Percentiles rank a stretch among this genome's conserved stretches.
Conservation (phyloP, 2,113 vertebrate genomes). For the Takifugu bimaculatus region DNA sequence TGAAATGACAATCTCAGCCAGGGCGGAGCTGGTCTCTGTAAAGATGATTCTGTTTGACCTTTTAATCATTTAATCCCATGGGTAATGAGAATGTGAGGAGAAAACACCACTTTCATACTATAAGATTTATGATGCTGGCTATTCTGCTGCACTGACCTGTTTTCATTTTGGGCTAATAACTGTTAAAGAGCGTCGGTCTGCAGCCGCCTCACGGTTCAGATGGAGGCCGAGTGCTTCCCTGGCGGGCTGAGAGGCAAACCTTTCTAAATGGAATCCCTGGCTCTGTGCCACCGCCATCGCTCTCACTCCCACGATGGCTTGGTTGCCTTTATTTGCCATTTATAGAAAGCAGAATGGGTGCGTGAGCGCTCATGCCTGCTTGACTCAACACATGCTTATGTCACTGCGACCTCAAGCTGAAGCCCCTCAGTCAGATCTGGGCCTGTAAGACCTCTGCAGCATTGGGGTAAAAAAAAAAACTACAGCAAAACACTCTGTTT, state of each 20-base stretch:
- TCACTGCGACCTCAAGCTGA: constrained; percentile 17
- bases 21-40: too few relatives aligned
- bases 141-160: too few relatives aligned
- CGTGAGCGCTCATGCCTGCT: neutral
- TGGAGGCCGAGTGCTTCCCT: too few relatives aligned
- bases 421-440: neutral
- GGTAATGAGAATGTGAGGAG: too few relatives aligned
- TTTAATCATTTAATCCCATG: too few relatives aligned
- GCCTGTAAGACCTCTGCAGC: neutral
- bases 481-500: too few relatives aligned
- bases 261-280: constrained; percentile 30
- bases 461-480: too few relatives aligned
- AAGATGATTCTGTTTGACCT: too few relatives aligned
- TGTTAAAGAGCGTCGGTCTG: constrained; percentile 1
- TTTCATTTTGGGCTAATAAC: neutral
- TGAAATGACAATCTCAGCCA: too few relatives aligned
- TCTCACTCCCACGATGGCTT: constrained; percentile 30
- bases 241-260: too few relatives aligned
- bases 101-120: too few relatives aligned
- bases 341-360: constrained; percentile 31
- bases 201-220: neutral
- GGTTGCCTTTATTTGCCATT: constrained; percentile 28
- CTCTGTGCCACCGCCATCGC: constrained; percentile 18
- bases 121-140: too few relatives aligned
- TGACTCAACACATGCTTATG: constrained; percentile 16